A percentile compares a stretch with the other conserved stretches of the same genome.
These are phyloP conservation scores for Micronycteris hirsuta DNA, from an alignment of 2,113 vertebrate species.

Conservation along the genomic window DNA sequence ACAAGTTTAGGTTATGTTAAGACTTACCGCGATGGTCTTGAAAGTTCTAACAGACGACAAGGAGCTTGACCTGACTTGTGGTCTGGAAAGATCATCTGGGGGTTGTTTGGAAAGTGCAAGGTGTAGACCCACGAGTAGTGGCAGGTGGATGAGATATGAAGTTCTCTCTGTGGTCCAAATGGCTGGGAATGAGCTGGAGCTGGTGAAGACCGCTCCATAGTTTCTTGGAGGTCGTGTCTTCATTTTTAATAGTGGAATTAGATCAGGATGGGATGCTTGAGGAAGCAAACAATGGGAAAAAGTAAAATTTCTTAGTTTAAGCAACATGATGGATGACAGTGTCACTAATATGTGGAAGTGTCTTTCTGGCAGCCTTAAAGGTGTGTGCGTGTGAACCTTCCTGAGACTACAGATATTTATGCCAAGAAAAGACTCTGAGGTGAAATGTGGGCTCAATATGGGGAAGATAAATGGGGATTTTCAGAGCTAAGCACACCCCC, in stretches of 20 bases:
- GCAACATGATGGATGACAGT: background rate
- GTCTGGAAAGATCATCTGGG: background rate
- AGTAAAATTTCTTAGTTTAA: background rate
- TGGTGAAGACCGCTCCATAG: background rate
- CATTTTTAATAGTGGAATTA: background rate
- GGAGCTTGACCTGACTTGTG: background rate
- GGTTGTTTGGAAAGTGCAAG: background rate
- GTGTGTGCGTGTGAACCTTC: background rate
- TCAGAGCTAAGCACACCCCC: background rate
- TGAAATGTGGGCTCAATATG: background rate
- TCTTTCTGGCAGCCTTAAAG: background rate
- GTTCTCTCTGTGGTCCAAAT: background rate
- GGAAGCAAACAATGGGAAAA: background rate
- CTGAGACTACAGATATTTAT: background rate
- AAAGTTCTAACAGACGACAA: background rate
- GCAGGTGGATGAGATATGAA: background rate
- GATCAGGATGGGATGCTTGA: background rate
- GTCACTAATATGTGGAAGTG: background rate
- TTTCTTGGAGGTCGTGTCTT: background rate
- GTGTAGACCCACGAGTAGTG: fast-evolving
- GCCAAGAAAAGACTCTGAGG: background rate
- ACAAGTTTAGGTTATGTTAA: background rate
- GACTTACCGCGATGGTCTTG: background rate
- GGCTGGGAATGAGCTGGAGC: background rate
- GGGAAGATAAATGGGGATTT: background rate